Conservation (phyloP, 2,888 invertebrate species). For the Noctua fimbriata region DNA sequence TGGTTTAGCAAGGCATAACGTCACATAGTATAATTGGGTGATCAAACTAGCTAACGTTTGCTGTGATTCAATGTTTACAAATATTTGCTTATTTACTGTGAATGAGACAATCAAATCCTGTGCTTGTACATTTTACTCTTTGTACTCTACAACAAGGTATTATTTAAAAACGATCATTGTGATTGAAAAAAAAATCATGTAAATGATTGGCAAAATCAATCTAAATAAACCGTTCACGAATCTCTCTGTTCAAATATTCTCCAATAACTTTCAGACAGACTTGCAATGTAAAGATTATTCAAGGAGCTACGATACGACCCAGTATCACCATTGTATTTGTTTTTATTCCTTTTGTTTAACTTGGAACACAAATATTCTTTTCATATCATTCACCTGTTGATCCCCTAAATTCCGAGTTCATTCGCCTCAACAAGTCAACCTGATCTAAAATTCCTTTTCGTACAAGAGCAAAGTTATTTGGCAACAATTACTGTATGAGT, state of each 20-base stretch:
- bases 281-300: constrained; percentile 46
- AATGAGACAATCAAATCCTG: not conserved
- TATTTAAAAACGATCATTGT: not conserved
- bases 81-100: constrained; percentile 19
- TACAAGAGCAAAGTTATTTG: constrained; percentile 44
- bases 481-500: constrained; percentile 44
- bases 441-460: constrained; percentile 50
- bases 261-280: constrained; percentile 6
- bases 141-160: not conserved
- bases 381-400: constrained; percentile 59
- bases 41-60: constrained; percentile 35
- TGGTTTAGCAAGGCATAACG: constrained; percentile 21
- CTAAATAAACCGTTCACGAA: not conserved
- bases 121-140: not conserved
- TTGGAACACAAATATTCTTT: constrained; percentile 36
- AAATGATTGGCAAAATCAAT: constrained; percentile 1
- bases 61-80: constrained; percentile 6
- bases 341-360: constrained; percentile 41
- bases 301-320: constrained; percentile 20
- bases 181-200: not conserved
- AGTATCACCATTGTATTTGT: constrained; percentile 15
- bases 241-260: constrained; percentile 22
- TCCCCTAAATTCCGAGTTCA: constrained; percentile 30
- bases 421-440: constrained; percentile 45
- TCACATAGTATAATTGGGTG: constrained; percentile 28